Evolutionary conservation across 2,888 invertebrate genomes (phyloP), one percentile per base, ranked within the genome.

Genomic region (Drosophila falleni): DNA sequence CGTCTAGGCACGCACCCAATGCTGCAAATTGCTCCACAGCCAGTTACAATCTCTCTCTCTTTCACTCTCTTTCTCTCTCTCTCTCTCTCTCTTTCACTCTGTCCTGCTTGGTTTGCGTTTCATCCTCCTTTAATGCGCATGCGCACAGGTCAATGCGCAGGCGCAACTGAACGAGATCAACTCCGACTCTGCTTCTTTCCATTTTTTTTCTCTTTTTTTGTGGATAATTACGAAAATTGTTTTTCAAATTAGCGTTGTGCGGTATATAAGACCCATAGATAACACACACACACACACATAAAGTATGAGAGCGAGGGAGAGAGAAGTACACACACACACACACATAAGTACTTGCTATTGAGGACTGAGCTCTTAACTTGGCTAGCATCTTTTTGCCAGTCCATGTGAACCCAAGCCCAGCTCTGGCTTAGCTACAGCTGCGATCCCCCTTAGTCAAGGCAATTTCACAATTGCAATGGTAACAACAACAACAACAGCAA

Each of bases 151-250:
- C 85, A 89, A 87, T 80, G 83, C 86, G 79, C 79, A 79, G 75
- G 79, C 75, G 87, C 89, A 87, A 86, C 89, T 78, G 89, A 86
- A 86, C 85, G 78, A 86, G 89, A 89, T 86, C 85, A 80, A 74
- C 61, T 74, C 68, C 51, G 56, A 54, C 66, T 74, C 67, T 63
- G 70, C 41, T 55, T 70, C 63, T 78, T 72, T 74, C 54, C 37
- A 54, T 35, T 49, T 46, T 71, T 56, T 56, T 47, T 56, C 11
- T 54, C 11, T 64, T 75, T 74, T 74, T 89, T 87, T 89, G 80
- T 79, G 85, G 88, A 90, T 91, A 92, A 91, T 92, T 92, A 91
- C 90, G 90, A 90, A 91, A 91, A 91, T 91, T 92, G 92, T 92
- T 92, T 89, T 90, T 86, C 89, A 91, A 92, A 92, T 91, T 92